Evolutionary conservation across 1,140 invertebrate species (phyloP).

Genomic region (Rhopalosiphum maidis): DNA sequence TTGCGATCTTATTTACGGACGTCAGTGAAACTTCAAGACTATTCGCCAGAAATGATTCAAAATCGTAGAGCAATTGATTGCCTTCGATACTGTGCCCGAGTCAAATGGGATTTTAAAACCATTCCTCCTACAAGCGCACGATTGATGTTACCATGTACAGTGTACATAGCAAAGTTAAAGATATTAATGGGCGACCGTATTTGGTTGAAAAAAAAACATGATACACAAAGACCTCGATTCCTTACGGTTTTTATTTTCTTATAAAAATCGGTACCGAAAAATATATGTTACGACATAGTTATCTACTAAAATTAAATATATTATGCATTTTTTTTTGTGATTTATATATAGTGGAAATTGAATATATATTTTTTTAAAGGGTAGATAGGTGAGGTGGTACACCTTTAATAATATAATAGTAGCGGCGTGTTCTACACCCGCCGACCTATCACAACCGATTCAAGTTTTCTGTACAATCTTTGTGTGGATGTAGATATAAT

Average conservation of each 20-base stretch:
- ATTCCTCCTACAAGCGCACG: background rate
- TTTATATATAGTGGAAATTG: conserved; percentile 37
- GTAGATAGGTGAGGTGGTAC: background rate
- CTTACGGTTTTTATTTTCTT: background rate
- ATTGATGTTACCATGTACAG: conserved; percentile 13
- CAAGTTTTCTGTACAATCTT: background rate
- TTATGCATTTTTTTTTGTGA: background rate
- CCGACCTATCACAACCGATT: background rate
- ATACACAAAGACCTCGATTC: background rate
- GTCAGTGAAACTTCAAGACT: conserved; percentile 33
- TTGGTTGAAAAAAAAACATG: background rate
- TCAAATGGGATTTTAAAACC: conserved; percentile 39
- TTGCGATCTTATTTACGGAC: background rate
- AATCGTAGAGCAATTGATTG: conserved; percentile 44
- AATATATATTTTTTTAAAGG: background rate
- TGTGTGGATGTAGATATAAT: background rate
- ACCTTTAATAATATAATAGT: conserved; percentile 12
- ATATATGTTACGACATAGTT: background rate
- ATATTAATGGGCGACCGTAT: conserved; percentile 28
- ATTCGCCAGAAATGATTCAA: conserved; percentile 40
- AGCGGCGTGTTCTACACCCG: background rate
- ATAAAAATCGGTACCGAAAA: background rate
- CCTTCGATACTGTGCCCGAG: background rate
- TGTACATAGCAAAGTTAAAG: background rate
- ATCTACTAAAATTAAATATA: conserved; percentile 11